Conservation (phyloP, 2,113 vertebrate species). For the Apteryx mantelli region DNA sequence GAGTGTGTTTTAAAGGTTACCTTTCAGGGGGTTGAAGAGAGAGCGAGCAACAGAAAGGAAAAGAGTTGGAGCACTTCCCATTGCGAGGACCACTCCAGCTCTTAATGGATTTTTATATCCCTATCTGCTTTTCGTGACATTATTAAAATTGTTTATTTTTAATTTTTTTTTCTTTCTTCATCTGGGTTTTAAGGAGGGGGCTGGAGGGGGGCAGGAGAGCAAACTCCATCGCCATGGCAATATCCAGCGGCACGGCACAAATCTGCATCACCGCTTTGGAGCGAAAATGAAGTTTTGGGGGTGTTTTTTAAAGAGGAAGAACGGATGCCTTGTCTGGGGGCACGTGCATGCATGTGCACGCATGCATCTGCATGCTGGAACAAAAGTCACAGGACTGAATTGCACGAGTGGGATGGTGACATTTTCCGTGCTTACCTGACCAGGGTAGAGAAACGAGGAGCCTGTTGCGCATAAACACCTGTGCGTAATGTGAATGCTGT, state of each 20-base stretch:
- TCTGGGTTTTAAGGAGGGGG: neutral
- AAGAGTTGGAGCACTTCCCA: constrained; percentile 33
- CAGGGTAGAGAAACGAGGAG: neutral
- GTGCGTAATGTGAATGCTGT: neutral
- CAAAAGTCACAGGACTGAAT: constrained; percentile 1
- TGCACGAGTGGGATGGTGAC: neutral
- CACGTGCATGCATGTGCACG: neutral
- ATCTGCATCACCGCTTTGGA: neutral
- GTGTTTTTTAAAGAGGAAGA: neutral
- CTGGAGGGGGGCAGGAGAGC: accelerated
- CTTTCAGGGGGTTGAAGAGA: constrained; percentile 59
- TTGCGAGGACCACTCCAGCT: constrained; percentile 22
- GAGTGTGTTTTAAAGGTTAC: constrained; percentile 72
- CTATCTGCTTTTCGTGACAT: constrained; percentile 9
- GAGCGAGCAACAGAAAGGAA: neutral
- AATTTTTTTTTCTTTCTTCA: neutral
- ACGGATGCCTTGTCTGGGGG: neutral
- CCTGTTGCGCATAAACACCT: neutral
- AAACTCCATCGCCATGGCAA: neutral
- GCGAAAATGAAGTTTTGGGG: neutral
- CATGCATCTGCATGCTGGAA: neutral
- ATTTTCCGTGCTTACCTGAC: constrained; percentile 13
- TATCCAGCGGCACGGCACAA: neutral
- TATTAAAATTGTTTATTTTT: constrained; percentile 62
- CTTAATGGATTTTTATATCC: constrained; percentile 61